Base-by-base conservation (phyloP, 2,797 vertebrate genomes). In the Chaetophractus vellerosus region DNA sequence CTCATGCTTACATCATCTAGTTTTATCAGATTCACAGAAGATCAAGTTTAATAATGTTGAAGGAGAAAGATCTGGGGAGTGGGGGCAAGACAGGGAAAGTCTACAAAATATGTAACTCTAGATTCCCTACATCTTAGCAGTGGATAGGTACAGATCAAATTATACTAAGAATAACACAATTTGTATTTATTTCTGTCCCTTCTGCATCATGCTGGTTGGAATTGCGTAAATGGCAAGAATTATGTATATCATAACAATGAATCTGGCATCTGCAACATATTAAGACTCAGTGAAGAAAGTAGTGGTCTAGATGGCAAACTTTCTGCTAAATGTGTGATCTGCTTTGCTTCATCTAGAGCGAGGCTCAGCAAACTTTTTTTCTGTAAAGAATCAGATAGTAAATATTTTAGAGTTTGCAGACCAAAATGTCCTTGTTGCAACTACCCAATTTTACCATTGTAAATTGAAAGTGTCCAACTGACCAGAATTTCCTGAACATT, bases 401-500 rank as follows among this genome's bases (percentile, higher is more conserved):
- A 38, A 38, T 7, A 24, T 41, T 24, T 71, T 41, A 41, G 9
- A 36, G 8, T 23, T 21, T 36, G 9, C 66, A 69, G 19, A 23
- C 66, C 3, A 23, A 10, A 69, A 21, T 33, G 3, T 36, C 66
- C 23, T 36, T 69, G 33, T 18, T 36, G 33, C 19, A 36, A 38
- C 33, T 69, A 19, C 21, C 21, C n/a, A 21, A 69, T 18, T 69
- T 38, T 69, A 18, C 4, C 66, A 69, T 19, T 21, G 8, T 63
- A 52, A 16, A 4, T 3, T 63, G 26, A 31, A 63, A 63, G 66
- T 11, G 18, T 9, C 48, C 26, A 82, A 59, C 23, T 82, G 61
- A 76, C 23, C 41, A 72, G 15, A 78, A 83, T 57, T 87, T 92
- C 38, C 61, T 57, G 45, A 88, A 93, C 19, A 24, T 69, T 10